A percentile compares a stretch with the other conserved stretches of the same genome.
These are phyloP conservation scores for Psammodynastes pulverulentus DNA, from an alignment of 2,113 vertebrate species.

Conservation along the genomic window DNA sequence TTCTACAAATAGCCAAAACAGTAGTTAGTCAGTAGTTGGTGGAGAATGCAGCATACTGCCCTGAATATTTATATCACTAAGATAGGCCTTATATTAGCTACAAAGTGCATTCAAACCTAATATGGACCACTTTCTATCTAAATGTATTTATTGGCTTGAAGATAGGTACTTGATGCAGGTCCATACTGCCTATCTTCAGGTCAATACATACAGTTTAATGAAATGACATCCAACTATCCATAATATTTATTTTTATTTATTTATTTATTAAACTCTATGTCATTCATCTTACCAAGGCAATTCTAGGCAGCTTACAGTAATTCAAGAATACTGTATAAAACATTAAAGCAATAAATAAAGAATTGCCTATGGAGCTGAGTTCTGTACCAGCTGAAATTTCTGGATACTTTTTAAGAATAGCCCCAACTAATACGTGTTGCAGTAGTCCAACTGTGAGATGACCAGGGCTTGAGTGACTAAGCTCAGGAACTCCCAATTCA, in stretches of 20 bases:
- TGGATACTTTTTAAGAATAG: neutral
- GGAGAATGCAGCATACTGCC: neutral
- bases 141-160: neutral
- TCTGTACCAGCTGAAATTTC: neutral
- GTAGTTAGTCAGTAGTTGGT: neutral
- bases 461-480: neutral
- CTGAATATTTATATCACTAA: neutral
- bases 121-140: neutral
- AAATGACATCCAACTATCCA: neutral
- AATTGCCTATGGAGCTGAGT: neutral
- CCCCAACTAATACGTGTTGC: neutral
- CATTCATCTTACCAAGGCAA: neutral
- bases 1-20: neutral
- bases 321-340: neutral
- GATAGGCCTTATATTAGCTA: neutral
- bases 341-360: neutral
- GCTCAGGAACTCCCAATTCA: neutral
- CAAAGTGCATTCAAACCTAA: neutral
- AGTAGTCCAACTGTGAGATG: neutral
- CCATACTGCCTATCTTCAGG: neutral
- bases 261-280: neutral
- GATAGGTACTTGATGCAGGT: neutral
- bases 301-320: neutral
- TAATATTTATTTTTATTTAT: neutral
- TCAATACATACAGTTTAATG: neutral